Conservation (phyloP, 2,888 invertebrate species). For the Antheraea yamamai region DNA sequence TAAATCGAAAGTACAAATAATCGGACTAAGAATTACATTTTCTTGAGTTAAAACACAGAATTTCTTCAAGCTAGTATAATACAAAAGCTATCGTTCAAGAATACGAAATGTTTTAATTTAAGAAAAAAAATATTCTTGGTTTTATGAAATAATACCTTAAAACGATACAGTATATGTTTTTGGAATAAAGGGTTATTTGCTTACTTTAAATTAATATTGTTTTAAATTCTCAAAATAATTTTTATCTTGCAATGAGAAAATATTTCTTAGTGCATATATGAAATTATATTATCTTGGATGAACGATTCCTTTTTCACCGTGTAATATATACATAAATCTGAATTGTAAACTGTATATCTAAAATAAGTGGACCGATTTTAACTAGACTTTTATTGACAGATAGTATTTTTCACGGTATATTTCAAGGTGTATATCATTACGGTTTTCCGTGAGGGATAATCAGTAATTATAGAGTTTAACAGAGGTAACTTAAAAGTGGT, state of each 20-base stretch:
- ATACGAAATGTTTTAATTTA: background rate
- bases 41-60: background rate
- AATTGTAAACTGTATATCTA: too few species aligned
- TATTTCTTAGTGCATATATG: slow-evolving; percentile 1
- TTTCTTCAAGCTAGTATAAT: background rate
- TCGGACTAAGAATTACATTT: background rate
- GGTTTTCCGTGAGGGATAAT: too few species aligned
- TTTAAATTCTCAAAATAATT: background rate
- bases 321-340: background rate
- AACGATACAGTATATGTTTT: too few species aligned
- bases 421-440: too few species aligned
- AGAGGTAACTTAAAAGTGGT: too few species aligned
- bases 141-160: background rate
- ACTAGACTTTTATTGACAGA: too few species aligned
- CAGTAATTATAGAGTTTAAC: too few species aligned
- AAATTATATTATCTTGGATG: background rate
- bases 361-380: too few species aligned
- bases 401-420: too few species aligned
- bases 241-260: background rate
- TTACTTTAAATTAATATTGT: too few species aligned
- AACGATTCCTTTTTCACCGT: background rate
- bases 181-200: too few species aligned
- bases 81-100: background rate
- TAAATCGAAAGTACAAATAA: background rate
- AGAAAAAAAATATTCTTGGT: background rate